Conservation (phyloP, 1,140 invertebrate genomes). For the Triops longicaudatus region DNA sequence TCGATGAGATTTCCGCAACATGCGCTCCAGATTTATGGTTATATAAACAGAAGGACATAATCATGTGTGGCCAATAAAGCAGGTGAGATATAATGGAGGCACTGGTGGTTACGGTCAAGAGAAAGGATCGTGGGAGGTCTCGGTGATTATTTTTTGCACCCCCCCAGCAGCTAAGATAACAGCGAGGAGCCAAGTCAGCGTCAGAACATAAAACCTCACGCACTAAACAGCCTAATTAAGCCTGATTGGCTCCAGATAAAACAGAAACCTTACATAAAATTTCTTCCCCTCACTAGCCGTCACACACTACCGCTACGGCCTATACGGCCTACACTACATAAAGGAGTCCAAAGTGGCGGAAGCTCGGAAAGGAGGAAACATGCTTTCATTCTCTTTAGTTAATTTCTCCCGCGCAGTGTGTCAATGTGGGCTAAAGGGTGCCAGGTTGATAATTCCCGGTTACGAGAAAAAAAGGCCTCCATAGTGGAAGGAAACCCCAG, state of each 20-base stretch:
- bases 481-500: background rate
- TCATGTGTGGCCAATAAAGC: conserved; percentile 10
- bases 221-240: conserved; percentile 11
- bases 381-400: background rate
- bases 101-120: background rate
- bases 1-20: background rate
- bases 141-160: conserved; percentile 2
- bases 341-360: background rate
- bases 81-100: background rate
- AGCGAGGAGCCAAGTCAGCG: background rate
- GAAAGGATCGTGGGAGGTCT: conserved; percentile 2
- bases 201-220: conserved; percentile 8
- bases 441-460: background rate
- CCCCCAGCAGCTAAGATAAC: background rate
- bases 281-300: background rate
- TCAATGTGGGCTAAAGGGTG: background rate
- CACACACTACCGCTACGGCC: background rate
- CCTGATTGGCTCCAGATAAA: background rate
- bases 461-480: background rate
- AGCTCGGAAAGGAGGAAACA: background rate
- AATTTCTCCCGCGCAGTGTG: background rate
- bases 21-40: conserved; percentile 13
- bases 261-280: background rate
- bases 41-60: conserved; percentile 13
- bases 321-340: background rate